phyloP scores from a whole-genome alignment of 2,888 invertebrate species.

The Eudemis profundana region DNA sequence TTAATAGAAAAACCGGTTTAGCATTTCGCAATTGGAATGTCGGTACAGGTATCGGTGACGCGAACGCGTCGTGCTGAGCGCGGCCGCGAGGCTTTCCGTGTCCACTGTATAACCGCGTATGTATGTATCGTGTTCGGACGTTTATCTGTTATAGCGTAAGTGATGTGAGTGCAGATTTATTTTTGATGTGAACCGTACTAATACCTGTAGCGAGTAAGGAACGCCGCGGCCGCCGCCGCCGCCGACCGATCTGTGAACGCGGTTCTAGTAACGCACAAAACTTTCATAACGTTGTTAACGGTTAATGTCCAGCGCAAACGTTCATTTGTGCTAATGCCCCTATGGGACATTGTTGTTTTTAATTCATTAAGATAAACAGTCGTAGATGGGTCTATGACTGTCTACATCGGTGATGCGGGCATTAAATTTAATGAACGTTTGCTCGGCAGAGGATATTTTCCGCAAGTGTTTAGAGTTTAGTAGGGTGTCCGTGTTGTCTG shows the following conservation, averaged over 20 bases:
- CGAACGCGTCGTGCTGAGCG: not conserved
- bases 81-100: constrained; percentile 45
- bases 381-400: too few species aligned
- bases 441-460: not conserved
- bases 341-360: not conserved
- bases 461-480: not conserved
- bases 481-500: not conserved
- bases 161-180: constrained; percentile 64
- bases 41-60: too few species aligned
- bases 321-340: not conserved
- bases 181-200: constrained; percentile 69
- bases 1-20: not conserved
- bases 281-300: not conserved
- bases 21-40: not conserved
- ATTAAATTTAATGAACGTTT: not conserved
- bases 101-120: constrained; percentile 42
- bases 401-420: too few species aligned
- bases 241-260: constrained; percentile 43
- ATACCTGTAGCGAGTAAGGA: constrained; percentile 57
- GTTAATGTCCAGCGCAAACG: not conserved
- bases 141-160: constrained; percentile 63
- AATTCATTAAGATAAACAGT: too few species aligned
- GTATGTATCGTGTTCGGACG: constrained; percentile 48
- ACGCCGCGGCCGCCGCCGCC: constrained; percentile 43
- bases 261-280: constrained; percentile 22